A percentile compares a stretch with the other conserved stretches of the same genome.
Conservation (phyloP, 2,113 vertebrate genomes). For the Theristicus caerulescens region DNA sequence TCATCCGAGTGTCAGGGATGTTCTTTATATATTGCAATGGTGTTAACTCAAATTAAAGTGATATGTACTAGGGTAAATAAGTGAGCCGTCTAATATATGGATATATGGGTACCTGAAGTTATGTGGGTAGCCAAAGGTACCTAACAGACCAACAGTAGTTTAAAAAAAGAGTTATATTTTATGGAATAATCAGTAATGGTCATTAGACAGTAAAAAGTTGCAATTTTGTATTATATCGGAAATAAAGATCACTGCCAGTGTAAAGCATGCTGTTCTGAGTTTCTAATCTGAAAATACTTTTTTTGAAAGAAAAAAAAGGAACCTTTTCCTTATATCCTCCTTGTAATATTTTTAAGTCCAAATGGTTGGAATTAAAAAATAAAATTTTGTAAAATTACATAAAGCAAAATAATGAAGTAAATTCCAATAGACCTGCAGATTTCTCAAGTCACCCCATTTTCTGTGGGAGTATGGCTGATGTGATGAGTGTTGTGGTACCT, state of each 20-base stretch:
- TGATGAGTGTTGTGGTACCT: background rate
- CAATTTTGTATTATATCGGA: background rate
- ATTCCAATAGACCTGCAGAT: background rate
- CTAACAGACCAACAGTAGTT: background rate
- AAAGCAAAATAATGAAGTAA: background rate
- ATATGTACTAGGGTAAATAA: background rate
- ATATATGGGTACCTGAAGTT: background rate
- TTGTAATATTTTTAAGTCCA: background rate
- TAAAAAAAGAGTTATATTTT: background rate
- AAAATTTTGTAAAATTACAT: background rate
- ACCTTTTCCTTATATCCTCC: background rate
- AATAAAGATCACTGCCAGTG: background rate
- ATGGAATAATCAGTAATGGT: background rate
- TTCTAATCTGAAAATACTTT: background rate
- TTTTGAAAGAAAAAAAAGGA: background rate
- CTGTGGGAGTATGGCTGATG: background rate
- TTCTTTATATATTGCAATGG: conserved; percentile 3
- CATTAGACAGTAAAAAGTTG: background rate
- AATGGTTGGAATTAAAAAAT: background rate
- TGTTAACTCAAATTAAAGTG: background rate
- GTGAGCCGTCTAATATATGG: background rate
- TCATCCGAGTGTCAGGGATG: background rate
- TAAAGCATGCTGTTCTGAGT: background rate
- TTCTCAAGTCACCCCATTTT: background rate
- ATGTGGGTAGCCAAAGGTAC: background rate